phyloP scores from a whole-genome alignment of 1,140 invertebrate species.

The Arion vulgaris region DNA sequence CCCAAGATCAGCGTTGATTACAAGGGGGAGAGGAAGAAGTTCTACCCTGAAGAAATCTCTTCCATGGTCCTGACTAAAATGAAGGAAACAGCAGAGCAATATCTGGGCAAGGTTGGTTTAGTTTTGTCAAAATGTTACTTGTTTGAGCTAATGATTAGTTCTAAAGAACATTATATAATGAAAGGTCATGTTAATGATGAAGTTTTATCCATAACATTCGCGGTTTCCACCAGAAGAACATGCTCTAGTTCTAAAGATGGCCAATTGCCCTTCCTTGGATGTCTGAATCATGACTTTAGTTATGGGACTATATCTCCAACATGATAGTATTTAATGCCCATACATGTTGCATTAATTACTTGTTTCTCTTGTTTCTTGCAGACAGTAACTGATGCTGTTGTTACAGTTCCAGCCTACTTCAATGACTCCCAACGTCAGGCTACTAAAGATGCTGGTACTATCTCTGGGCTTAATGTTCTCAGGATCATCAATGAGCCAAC shows the following conservation, averaged over 20 bases:
- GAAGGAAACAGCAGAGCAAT: constrained; percentile 94
- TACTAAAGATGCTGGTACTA: constrained; percentile 75
- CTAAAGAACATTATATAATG: too few species aligned
- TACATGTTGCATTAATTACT: too few species aligned
- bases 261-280: constrained; percentile 42
- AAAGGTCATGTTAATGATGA: neutral
- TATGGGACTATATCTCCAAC: too few species aligned
- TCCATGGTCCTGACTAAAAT: constrained; percentile 89
- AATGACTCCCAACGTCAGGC: constrained; percentile 75
- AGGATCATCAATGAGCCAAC: constrained; percentile 76
- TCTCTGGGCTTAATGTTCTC: constrained; percentile 76
- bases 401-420: constrained; percentile 76
- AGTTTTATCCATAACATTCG: constrained; percentile 36
- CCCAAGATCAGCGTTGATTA: constrained; percentile 86
- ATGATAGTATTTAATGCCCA: too few species aligned
- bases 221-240: constrained; percentile 46
- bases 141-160: too few species aligned
- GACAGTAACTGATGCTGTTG: constrained; percentile 70
- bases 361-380: too few species aligned
- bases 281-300: constrained; percentile 40
- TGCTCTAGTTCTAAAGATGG: constrained; percentile 38
- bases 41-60: constrained; percentile 89
- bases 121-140: too few species aligned
- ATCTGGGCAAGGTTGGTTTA: constrained; percentile 75
- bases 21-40: constrained; percentile 90